phyloP scores from a whole-genome alignment of 1,140 invertebrate genomes.

The Drosophila mayri region DNA sequence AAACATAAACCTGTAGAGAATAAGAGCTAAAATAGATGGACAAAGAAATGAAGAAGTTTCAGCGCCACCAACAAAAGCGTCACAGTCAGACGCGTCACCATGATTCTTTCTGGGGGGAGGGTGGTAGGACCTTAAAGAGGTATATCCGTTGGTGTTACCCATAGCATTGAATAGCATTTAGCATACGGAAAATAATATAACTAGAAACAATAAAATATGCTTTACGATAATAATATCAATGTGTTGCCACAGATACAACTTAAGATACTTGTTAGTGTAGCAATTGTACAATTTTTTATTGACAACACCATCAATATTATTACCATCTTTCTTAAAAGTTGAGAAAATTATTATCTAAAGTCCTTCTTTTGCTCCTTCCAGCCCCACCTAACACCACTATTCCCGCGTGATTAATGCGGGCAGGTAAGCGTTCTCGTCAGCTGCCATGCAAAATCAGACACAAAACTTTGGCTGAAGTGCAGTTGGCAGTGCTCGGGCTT shows the following conservation, averaged over 20 bases:
- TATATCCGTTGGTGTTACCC: neutral
- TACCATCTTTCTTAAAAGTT: neutral
- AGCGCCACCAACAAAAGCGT: conserved; percentile 55
- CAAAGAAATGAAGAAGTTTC: conserved; percentile 57
- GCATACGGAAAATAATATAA: neutral
- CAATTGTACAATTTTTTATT: neutral
- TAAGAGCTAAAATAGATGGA: conserved; percentile 62
- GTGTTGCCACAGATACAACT: neutral
- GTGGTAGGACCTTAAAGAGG: neutral
- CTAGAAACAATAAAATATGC: neutral
- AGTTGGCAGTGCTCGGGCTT: conserved; percentile 41
- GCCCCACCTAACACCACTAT: neutral
- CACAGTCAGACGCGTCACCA: conserved; percentile 34
- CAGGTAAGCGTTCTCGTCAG: conserved; percentile 57
- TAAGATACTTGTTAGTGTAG: neutral
- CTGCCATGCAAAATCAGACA: conserved; percentile 31
- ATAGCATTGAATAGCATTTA: neutral
- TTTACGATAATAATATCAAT: neutral
- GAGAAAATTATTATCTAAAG: neutral
- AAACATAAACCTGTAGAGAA: conserved; percentile 26
- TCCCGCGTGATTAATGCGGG: conserved; percentile 54
- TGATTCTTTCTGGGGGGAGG: conserved; percentile 19
- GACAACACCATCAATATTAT: neutral
- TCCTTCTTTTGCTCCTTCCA: neutral
- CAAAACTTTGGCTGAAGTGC: conserved; percentile 45